Percentiles rank a stretch among this genome's conserved stretches.
phyloP scores from a whole-genome alignment of 2,888 invertebrate genomes.

The Lasioglossum calceatum region DNA sequence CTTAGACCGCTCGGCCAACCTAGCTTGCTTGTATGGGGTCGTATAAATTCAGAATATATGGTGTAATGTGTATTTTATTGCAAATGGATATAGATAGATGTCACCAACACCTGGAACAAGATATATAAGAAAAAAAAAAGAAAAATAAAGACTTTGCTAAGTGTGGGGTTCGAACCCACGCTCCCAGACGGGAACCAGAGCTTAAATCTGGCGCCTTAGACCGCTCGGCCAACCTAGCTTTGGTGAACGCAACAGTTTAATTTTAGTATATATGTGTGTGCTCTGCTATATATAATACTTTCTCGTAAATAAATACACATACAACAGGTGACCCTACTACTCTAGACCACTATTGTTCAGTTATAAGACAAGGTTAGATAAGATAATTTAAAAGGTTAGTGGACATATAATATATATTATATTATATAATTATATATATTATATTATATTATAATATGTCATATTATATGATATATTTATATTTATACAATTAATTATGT shows the following conservation, averaged over 20 bases:
- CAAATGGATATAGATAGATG: background rate
- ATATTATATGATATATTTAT: too few relatives aligned
- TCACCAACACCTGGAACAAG: background rate
- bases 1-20: slow-evolving; percentile 21
- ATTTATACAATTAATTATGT: too few relatives aligned
- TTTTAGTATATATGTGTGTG: background rate
- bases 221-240: slow-evolving; percentile 90
- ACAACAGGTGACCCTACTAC: background rate
- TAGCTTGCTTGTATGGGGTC: background rate
- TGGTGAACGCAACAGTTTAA: background rate
- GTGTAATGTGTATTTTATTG: background rate
- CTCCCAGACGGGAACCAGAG: slow-evolving; percentile 88
- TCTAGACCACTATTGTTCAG: background rate
- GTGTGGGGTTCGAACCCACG: slow-evolving; percentile 90
- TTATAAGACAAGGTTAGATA: too few relatives aligned
- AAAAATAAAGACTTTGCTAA: slow-evolving; percentile 85
- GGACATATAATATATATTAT: too few relatives aligned
- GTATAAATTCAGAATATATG: background rate
- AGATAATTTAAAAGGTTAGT: too few relatives aligned
- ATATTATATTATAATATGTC: too few relatives aligned
- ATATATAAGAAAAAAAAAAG: background rate
- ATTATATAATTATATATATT: too few relatives aligned
- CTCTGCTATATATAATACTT: too few relatives aligned
- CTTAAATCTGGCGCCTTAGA: slow-evolving; percentile 93
- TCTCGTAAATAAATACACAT: background rate